These are phyloP conservation scores for Enteromius trimaculatus DNA, from an alignment of 2,797 vertebrate genomes.

Conservation along the genomic window DNA sequence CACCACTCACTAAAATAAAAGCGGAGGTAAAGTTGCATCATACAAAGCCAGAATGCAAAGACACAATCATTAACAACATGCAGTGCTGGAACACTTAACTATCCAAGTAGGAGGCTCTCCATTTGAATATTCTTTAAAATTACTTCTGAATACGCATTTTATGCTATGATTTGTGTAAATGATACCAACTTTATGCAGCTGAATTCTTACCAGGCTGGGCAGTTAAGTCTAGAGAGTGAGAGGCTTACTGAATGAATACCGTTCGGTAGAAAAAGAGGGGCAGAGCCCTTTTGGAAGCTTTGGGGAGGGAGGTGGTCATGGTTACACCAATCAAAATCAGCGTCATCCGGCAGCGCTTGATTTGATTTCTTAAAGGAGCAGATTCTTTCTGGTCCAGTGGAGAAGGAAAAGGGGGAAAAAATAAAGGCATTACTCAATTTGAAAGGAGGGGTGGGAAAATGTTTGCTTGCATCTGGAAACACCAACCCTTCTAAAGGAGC, in stretches of 20 bases:
- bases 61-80: constrained; percentile 9
- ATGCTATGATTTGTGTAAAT: not conserved
- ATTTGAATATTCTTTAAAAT: not conserved
- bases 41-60: constrained; percentile 9
- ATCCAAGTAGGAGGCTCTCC: not conserved
- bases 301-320: not conserved
- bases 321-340: constrained; percentile 57
- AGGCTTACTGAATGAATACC: constrained; percentile 34
- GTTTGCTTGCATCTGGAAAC: constrained; percentile 21
- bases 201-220: not conserved
- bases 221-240: not conserved
- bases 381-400: not conserved
- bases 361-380: constrained; percentile 58
- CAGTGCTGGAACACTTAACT: not conserved
- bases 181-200: too few species aligned
- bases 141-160: not conserved
- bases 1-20: constrained; percentile 15
- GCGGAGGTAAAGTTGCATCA: constrained; percentile 7
- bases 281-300: not conserved
- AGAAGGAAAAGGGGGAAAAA: not conserved
- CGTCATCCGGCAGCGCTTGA: constrained; percentile 43
- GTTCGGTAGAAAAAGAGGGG: constrained; percentile 3
- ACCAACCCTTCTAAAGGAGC: constrained; percentile 1
- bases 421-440: not conserved
- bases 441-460: not conserved